Conservation (phyloP, 2,797 vertebrate species). For the Hoplostethus mediterraneus region DNA sequence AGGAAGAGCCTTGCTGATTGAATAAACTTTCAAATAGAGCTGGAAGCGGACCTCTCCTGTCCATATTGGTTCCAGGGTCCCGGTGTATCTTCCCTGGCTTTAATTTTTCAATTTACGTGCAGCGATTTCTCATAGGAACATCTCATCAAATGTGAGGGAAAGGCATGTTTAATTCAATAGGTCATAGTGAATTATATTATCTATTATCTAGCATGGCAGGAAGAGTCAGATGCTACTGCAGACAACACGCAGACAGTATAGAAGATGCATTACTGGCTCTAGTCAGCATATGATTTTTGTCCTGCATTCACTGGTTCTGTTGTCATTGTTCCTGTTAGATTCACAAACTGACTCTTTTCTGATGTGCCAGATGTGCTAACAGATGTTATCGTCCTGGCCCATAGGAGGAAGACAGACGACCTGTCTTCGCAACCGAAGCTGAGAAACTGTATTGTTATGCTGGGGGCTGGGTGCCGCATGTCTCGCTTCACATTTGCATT, state of each 20-base stretch:
- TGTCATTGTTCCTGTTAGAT: slow-evolving; percentile 79
- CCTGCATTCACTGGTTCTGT: slow-evolving; percentile 52
- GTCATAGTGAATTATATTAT: slow-evolving; percentile 20
- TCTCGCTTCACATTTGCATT: slow-evolving; percentile 61
- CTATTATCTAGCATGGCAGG: slow-evolving; percentile 19
- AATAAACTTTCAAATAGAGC: slow-evolving; percentile 25
- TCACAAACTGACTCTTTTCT: slow-evolving; percentile 76
- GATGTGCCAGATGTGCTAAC: slow-evolving; percentile 82
- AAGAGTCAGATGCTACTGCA: not conserved
- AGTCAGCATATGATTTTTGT: slow-evolving; percentile 73
- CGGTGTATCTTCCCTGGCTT: not conserved
- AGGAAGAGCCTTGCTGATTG: slow-evolving; percentile 24
- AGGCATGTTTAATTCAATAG: slow-evolving; percentile 54
- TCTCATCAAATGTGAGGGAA: slow-evolving; percentile 35
- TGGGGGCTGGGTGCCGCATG: not conserved
- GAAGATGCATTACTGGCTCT: slow-evolving; percentile 55
- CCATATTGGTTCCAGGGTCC: slow-evolving; percentile 38
- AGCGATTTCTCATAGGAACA: slow-evolving; percentile 20
- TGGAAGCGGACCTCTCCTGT: slow-evolving; percentile 41
- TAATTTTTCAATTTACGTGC: slow-evolving; percentile 41
- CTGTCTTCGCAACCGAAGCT: slow-evolving; percentile 82
- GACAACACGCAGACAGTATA: slow-evolving; percentile 21
- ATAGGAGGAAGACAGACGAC: slow-evolving; percentile 83
- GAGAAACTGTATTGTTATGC: slow-evolving; percentile 75
- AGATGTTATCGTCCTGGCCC: slow-evolving; percentile 83